Base-by-base conservation (phyloP, 2,888 invertebrate genomes). In the Andrena minutula region DNA sequence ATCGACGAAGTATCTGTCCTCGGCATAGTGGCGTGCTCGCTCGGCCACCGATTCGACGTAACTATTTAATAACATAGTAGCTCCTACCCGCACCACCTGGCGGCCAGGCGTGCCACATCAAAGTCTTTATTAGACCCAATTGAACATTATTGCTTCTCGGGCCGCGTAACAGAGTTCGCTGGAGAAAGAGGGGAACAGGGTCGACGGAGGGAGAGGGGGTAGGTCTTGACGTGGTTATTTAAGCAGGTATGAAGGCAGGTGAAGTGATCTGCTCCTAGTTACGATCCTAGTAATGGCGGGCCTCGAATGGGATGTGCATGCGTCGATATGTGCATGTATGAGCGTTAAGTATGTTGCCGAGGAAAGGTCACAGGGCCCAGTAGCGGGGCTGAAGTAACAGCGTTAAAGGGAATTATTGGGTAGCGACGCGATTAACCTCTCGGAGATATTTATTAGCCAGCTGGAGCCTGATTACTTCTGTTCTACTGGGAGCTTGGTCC, bases 11-110 rank as follows among this genome's bases (percentile, higher is more conserved):
- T 23, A 41, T 60, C 79, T 65, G 71, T 84, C 84, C 41, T 69
- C 84, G 61, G 53, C 47, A 70, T 26, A 53, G 28, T 63, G 51
- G 56, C 71, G 53, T 61, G 65, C 79, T 63, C 49, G 74, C 65
- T 51, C 69, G 81, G 64, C 65, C 84, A 79, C 79, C 86, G 85
- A 88, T 89, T 77, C 84, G 63, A 77, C 83, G 75, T 89, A 90
- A 91, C 90, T 84, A 89, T 91, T 90, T 91, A 91, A 91, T 91
- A 89, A 88, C 79, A 90, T 83, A 79, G 86, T 79, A 84, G 84
- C 79, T 75, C 49, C 78, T 51, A 72, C 78, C 82, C 80, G 82
- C 86, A 86, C 84, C 90, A 90, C 88, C 89, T 90, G 89, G 82
- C 83, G 86, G 77, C 73, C 89, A 82, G 83, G 73, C 82, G 80